These are phyloP conservation scores for Ferdinandea cuprea DNA, from an alignment of 2,888 invertebrate genomes.

Conservation along the genomic window DNA sequence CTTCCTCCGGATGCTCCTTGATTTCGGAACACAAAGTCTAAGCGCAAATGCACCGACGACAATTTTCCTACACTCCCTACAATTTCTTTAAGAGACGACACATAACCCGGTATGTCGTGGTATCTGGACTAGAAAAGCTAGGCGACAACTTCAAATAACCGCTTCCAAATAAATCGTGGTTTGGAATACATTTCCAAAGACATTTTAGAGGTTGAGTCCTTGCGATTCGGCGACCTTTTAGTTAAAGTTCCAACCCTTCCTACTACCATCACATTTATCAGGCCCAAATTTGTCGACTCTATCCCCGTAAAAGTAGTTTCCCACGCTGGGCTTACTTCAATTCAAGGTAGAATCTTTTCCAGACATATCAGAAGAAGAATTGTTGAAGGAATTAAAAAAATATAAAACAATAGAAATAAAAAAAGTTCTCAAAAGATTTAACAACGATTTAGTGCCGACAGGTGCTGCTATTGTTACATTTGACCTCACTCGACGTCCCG, in stretches of 20 bases:
- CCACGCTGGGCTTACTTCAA: background rate
- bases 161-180: constrained; percentile 5
- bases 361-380: constrained; percentile 10
- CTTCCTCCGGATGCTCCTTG: background rate
- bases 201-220: no score
- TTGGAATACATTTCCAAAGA: constrained; percentile 14
- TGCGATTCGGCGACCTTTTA: constrained; percentile 4
- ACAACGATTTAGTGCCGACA: background rate
- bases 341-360: constrained; percentile 22
- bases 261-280: background rate
- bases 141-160: background rate
- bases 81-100: background rate
- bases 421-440: background rate
- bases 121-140: background rate
- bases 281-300: background rate
- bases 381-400: constrained; percentile 1
- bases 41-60: constrained; percentile 1
- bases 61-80: background rate
- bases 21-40: background rate
- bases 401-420: background rate
- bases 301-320: constrained; percentile 12
- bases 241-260: constrained; percentile 1
- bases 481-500: no score
- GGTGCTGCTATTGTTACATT: background rate
- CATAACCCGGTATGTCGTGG: background rate